Conservation (phyloP, 2,797 vertebrate species). For the Sparidentex hasta region DNA sequence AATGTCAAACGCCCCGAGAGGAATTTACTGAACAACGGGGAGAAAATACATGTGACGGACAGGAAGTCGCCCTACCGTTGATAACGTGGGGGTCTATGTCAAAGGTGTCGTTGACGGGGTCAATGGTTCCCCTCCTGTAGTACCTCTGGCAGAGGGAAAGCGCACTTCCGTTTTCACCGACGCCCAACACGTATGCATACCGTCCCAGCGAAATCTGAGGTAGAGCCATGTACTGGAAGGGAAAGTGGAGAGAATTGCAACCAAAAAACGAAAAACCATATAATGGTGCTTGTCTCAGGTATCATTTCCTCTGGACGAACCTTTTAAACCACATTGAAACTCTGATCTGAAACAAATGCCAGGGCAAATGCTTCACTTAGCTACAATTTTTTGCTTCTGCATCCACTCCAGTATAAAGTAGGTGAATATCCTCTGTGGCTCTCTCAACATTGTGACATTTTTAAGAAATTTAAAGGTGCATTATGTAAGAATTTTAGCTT, state of each 20-base stretch:
- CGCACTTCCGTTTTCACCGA: slow-evolving; percentile 80
- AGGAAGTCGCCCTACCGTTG: slow-evolving; percentile 81
- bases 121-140: slow-evolving; percentile 89
- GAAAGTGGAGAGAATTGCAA: not conserved
- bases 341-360: not conserved
- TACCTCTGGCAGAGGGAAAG: slow-evolving; percentile 91
- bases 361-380: not conserved
- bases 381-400: not conserved
- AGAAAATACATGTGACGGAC: slow-evolving; percentile 3
- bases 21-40: not conserved
- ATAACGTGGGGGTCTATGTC: slow-evolving; percentile 91
- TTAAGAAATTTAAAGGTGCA: no score
- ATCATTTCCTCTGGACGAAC: not conserved
- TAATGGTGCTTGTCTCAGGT: not conserved
- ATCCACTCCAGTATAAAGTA: not conserved
- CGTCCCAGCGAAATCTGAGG: slow-evolving; percentile 86
- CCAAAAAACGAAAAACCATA: not conserved
- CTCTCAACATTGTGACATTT: no score
- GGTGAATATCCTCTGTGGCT: not conserved
- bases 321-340: not conserved
- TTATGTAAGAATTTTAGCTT: no score
- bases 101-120: slow-evolving; percentile 94
- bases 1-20: not conserved
- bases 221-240: slow-evolving; percentile 88
- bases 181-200: slow-evolving; percentile 88